Evolutionary conservation across 2,113 vertebrate genomes (phyloP).

Genomic region (Ellobius talpinus): DNA sequence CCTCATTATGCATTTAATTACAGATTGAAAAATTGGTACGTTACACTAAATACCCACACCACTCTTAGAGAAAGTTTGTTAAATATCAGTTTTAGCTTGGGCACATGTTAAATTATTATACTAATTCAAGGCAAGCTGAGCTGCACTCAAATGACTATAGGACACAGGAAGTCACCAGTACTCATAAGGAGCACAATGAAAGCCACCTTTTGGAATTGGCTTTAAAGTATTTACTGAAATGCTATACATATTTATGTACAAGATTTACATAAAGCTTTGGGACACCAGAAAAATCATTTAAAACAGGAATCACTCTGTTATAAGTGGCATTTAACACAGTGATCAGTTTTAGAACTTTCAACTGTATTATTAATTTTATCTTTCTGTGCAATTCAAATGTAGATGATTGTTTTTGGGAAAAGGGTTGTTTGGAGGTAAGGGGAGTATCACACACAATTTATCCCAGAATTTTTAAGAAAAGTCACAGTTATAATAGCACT

Average conservation of each 20-base stretch:
- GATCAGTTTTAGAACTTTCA: neutral
- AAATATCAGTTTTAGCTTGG: neutral
- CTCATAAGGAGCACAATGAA: neutral
- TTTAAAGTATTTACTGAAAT: neutral
- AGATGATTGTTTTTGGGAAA: neutral
- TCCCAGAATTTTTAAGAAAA: neutral
- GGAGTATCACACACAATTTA: neutral
- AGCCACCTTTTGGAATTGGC: neutral
- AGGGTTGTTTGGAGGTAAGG: neutral
- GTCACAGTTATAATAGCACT: neutral
- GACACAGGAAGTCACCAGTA: neutral
- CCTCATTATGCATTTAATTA: constrained; percentile 55
- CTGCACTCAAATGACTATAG: neutral
- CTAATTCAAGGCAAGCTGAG: neutral
- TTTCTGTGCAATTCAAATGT: constrained; percentile 37
- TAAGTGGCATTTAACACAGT: neutral
- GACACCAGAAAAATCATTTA: neutral
- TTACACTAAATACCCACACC: neutral
- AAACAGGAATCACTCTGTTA: neutral
- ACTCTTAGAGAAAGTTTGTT: neutral
- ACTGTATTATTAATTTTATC: constrained; percentile 17
- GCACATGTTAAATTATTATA: neutral
- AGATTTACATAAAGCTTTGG: neutral
- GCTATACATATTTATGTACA: too few species aligned
- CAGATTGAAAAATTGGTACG: neutral